phyloP scores from a whole-genome alignment of 37 sponge, comb jelly and placozoan species.

The Oscarella lobularis region DNA sequence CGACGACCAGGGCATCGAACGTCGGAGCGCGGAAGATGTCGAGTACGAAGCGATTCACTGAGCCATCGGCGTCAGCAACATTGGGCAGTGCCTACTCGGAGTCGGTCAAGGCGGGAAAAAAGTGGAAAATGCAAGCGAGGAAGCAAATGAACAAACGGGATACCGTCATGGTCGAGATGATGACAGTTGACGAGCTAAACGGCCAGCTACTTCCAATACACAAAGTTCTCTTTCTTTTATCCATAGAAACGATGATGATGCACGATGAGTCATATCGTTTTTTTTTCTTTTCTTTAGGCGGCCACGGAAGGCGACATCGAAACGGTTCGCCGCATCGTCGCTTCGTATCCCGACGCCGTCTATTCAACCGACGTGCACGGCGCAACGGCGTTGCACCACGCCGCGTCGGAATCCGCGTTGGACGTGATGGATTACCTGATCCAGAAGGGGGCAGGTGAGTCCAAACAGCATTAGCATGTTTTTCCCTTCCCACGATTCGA shows the following conservation, averaged over 20 bases:
- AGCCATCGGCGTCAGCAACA: too few species aligned
- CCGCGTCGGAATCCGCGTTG: background rate
- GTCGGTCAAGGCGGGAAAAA: background rate
- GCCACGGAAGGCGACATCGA: background rate
- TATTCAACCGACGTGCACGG: background rate
- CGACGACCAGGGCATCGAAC: too few species aligned
- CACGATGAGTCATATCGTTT: too few species aligned
- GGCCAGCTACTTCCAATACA: background rate
- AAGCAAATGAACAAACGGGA: background rate
- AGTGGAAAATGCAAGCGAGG: background rate
- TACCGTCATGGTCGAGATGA: background rate
- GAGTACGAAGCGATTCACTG: too few species aligned
- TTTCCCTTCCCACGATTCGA: too few species aligned
- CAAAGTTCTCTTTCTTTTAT: too few species aligned
- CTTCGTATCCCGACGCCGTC: background rate
- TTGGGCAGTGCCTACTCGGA: background rate
- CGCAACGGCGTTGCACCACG: background rate
- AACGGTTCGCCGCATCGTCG: background rate
- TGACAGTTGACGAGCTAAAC: background rate
- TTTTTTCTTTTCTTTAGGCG: too few species aligned
- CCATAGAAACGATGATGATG: too few species aligned
- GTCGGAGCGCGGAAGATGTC: too few species aligned
- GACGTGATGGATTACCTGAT: background rate
- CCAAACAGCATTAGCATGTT: background rate
- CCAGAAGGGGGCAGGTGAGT: background rate